phyloP scores from a whole-genome alignment of 2,888 invertebrate genomes.

The Lomographa bimaculata region DNA sequence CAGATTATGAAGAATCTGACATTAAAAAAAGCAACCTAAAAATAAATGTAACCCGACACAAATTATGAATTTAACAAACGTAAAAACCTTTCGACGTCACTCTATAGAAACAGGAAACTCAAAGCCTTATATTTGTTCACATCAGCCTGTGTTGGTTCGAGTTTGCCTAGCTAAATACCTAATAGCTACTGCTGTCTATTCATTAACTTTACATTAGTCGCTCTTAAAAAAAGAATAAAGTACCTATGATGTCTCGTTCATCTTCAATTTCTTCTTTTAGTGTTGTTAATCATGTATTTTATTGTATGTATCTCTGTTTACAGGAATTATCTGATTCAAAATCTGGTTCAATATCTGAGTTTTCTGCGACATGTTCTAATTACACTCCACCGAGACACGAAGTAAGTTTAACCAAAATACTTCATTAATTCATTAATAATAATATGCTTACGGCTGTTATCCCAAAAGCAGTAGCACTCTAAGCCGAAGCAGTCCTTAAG shows the following conservation, averaged over 20 bases:
- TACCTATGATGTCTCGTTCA: slow-evolving; percentile 28
- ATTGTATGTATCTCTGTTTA: slow-evolving; percentile 27
- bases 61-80: too few species aligned
- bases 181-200: slow-evolving; percentile 27
- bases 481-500: slow-evolving; percentile 11
- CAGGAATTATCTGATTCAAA: slow-evolving; percentile 15
- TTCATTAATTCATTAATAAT: slow-evolving; percentile 23
- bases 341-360: slow-evolving; percentile 24
- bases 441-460: slow-evolving; percentile 17
- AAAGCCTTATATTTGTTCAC: slow-evolving; percentile 1
- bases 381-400: slow-evolving; percentile 28
- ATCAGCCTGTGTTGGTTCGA: slow-evolving; percentile 1
- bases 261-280: slow-evolving; percentile 26
- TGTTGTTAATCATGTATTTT: slow-evolving; percentile 29
- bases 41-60: too few species aligned
- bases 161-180: slow-evolving; percentile 25
- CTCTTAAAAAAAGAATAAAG: slow-evolving; percentile 26
- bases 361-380: slow-evolving; percentile 31
- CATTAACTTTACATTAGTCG: slow-evolving; percentile 28
- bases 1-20: too few species aligned
- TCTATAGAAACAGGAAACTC: too few species aligned
- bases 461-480: slow-evolving; percentile 25
- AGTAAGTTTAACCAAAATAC: slow-evolving; percentile 25
- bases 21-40: too few species aligned
- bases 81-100: too few species aligned